Conservation (phyloP, 2,797 vertebrate genomes). For the Hippocampus kuda region DNA sequence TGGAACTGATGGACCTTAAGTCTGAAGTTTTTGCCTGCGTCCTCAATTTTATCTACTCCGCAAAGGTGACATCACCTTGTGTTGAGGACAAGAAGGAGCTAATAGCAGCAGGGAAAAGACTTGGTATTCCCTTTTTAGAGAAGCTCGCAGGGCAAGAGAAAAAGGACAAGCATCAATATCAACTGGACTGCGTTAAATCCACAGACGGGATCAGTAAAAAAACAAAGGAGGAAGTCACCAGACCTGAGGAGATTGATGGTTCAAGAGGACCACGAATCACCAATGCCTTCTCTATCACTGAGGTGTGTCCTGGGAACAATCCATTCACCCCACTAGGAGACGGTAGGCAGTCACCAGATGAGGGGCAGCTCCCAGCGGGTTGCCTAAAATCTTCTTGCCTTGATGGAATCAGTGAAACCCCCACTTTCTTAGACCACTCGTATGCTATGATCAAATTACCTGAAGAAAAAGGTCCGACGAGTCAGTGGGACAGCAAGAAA, state of each 20-base stretch:
- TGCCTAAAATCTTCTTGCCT: slow-evolving; percentile 52
- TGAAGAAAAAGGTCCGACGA: slow-evolving; percentile 46
- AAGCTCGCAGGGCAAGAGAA: slow-evolving; percentile 73
- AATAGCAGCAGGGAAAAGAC: slow-evolving; percentile 84
- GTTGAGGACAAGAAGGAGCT: slow-evolving; percentile 77
- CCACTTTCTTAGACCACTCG: slow-evolving; percentile 87
- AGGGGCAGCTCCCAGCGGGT: slow-evolving; percentile 54
- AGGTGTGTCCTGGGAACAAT: slow-evolving; percentile 76
- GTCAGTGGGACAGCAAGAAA: slow-evolving; percentile 48
- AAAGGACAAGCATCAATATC: slow-evolving; percentile 29
- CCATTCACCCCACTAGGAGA: slow-evolving; percentile 82
- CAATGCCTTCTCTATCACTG: slow-evolving; percentile 95
- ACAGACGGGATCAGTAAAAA: slow-evolving; percentile 49
- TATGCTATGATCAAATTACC: slow-evolving; percentile 77
- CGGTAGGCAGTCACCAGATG: slow-evolving; percentile 74
- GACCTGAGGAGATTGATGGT: slow-evolving; percentile 74
- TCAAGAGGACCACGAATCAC: slow-evolving; percentile 90
- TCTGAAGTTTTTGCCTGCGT: slow-evolving; percentile 95
- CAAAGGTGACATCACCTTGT: slow-evolving; percentile 75
- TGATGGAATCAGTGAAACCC: slow-evolving; percentile 71
- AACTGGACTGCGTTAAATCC: slow-evolving; percentile 31
- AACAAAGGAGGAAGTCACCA: slow-evolving; percentile 75
- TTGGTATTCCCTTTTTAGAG: slow-evolving; percentile 96
- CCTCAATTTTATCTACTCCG: slow-evolving; percentile 96
- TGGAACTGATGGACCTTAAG: slow-evolving; percentile 92